Evolutionary conservation across 2,797 vertebrate genomes (phyloP).

Genomic region (Halcyon leucocephala): DNA sequence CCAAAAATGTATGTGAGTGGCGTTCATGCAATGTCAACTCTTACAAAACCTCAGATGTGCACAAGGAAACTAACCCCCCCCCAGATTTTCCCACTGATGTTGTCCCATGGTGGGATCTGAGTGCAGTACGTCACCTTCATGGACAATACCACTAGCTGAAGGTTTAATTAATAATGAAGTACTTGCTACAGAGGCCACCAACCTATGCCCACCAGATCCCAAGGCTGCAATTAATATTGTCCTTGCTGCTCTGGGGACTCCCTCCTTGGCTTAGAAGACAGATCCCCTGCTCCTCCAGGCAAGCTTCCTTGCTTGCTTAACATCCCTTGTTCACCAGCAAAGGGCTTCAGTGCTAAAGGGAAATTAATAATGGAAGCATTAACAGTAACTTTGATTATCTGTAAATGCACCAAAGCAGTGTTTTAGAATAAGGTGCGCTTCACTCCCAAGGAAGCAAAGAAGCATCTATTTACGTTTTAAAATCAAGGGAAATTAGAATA

Average conservation of each 20-base stretch:
- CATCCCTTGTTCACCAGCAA: neutral
- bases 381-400: neutral
- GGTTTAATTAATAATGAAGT: neutral
- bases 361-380: neutral
- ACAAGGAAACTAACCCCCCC: neutral
- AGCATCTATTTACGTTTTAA: neutral
- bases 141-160: neutral
- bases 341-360: neutral
- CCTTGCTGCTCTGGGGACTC: neutral
- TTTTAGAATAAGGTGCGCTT: neutral
- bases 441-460: neutral
- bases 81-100: neutral
- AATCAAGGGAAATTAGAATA: neutral
- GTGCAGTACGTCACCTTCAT: neutral
- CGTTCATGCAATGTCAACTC: neutral
- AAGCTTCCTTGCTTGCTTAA: neutral
- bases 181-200: neutral
- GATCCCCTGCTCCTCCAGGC: neutral
- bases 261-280: neutral
- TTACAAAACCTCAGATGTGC: neutral
- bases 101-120: neutral
- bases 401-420: neutral
- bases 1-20: fast-evolving
- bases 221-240: neutral
- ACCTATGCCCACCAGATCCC: neutral